These are phyloP conservation scores for Pristionchus pacificus DNA, from an alignment of 1,140 invertebrate species.

Conservation along the genomic window DNA sequence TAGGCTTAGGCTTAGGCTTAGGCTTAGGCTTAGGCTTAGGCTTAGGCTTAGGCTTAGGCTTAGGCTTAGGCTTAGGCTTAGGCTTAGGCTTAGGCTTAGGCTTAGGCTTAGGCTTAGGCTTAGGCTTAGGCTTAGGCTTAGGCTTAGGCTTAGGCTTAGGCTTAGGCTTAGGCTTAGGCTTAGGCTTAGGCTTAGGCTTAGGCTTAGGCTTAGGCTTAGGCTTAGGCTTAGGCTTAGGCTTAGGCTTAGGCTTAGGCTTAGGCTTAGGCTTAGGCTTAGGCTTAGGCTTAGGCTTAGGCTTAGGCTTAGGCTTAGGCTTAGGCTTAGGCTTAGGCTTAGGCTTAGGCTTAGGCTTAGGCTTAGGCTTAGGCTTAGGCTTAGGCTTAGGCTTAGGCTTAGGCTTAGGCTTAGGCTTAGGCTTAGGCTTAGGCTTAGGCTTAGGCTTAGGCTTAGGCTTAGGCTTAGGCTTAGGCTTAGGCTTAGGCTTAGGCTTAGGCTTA, in stretches of 20 bases:
- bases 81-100: slow-evolving; percentile 16
- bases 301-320: slow-evolving; percentile 27
- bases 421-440: slow-evolving; percentile 17
- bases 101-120: slow-evolving; percentile 17
- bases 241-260: slow-evolving; percentile 28
- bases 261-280: slow-evolving; percentile 21
- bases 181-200: slow-evolving; percentile 1
- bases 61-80: slow-evolving; percentile 16
- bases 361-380: slow-evolving; percentile 28
- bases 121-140: slow-evolving; percentile 13
- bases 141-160: slow-evolving; percentile 13
- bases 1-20: slow-evolving; percentile 25
- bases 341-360: slow-evolving; percentile 27
- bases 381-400: slow-evolving; percentile 25
- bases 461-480: slow-evolving; percentile 16
- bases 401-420: slow-evolving; percentile 24
- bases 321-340: slow-evolving; percentile 24
- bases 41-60: slow-evolving; percentile 16
- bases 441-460: slow-evolving; percentile 16
- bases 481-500: slow-evolving; percentile 17
- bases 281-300: slow-evolving; percentile 24
- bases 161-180: slow-evolving; percentile 13
- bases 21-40: slow-evolving; percentile 23
- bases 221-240: slow-evolving; percentile 17
- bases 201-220: slow-evolving; percentile 19